These are phyloP conservation scores for Corythornis cristatus DNA, from an alignment of 2,113 vertebrate species.

Conservation along the genomic window DNA sequence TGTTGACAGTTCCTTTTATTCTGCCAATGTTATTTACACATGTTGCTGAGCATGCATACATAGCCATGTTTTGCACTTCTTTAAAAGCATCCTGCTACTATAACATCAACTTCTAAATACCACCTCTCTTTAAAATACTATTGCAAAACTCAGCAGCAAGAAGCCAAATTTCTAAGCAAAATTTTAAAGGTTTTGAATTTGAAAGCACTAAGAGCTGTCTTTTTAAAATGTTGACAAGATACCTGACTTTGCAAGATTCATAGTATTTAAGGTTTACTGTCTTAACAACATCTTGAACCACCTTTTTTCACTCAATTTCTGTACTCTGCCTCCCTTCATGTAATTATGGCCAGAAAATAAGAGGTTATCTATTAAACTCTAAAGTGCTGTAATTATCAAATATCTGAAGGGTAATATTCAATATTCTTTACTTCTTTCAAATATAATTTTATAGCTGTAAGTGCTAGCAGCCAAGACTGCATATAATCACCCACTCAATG, in stretches of 20 bases:
- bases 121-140: neutral
- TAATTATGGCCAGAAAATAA: neutral
- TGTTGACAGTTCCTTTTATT: neutral
- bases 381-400: neutral
- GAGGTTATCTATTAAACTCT: neutral
- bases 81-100: neutral
- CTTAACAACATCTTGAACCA: neutral
- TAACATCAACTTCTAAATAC: neutral
- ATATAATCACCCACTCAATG: accelerated
- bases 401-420: neutral
- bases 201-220: neutral
- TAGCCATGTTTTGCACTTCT: neutral
- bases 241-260: neutral
- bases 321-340: neutral
- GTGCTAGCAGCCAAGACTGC: neutral
- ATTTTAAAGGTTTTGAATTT: neutral
- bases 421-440: neutral
- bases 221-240: neutral
- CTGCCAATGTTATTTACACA: neutral
- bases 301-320: neutral
- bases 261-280: neutral
- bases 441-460: neutral
- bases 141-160: neutral
- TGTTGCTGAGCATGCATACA: neutral
- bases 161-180: neutral